Evolutionary conservation across 1,140 invertebrate genomes (phyloP).

Genomic region (Zaprionus africanus): DNA sequence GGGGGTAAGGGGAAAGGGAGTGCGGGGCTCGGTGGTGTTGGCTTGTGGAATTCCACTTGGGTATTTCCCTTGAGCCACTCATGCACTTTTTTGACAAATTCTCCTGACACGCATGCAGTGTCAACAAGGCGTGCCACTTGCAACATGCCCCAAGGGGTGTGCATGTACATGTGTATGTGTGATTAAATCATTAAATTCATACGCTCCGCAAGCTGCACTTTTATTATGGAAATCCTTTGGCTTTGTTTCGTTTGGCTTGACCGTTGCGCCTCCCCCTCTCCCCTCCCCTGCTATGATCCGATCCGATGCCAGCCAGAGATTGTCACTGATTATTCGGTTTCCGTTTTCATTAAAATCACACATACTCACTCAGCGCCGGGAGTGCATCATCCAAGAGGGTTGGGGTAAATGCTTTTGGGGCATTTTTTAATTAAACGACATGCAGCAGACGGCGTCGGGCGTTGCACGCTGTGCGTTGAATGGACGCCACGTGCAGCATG

Average conservation of each 20-base stretch:
- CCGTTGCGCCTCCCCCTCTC: slow-evolving; percentile 41
- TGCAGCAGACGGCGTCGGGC: slow-evolving; percentile 52
- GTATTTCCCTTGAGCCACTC: slow-evolving; percentile 68
- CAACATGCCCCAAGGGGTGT: slow-evolving; percentile 24
- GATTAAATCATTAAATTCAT: slow-evolving; percentile 84
- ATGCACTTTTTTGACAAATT: slow-evolving; percentile 81
- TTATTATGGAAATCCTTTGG: slow-evolving; percentile 57
- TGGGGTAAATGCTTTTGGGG: slow-evolving; percentile 80
- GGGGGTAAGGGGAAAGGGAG: background rate
- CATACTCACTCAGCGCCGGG: background rate
- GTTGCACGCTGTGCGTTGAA: slow-evolving; percentile 54
- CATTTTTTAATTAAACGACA: slow-evolving; percentile 81
- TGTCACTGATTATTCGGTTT: slow-evolving; percentile 79
- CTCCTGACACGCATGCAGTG: slow-evolving; percentile 77
- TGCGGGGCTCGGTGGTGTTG: background rate
- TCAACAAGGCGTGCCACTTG: slow-evolving; percentile 69
- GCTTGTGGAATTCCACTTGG: slow-evolving; percentile 55
- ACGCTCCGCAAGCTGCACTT: slow-evolving; percentile 75
- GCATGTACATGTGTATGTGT: slow-evolving; percentile 15
- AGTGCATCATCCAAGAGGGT: slow-evolving; percentile 17
- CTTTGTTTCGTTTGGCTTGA: slow-evolving; percentile 60
- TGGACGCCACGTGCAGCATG: slow-evolving; percentile 66
- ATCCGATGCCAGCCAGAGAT: slow-evolving; percentile 58
- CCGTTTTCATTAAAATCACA: slow-evolving; percentile 78
- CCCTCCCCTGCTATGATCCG: too few species aligned